Conservation (phyloP, 2,888 invertebrate species). For the Dolichomitus sp. region DNA sequence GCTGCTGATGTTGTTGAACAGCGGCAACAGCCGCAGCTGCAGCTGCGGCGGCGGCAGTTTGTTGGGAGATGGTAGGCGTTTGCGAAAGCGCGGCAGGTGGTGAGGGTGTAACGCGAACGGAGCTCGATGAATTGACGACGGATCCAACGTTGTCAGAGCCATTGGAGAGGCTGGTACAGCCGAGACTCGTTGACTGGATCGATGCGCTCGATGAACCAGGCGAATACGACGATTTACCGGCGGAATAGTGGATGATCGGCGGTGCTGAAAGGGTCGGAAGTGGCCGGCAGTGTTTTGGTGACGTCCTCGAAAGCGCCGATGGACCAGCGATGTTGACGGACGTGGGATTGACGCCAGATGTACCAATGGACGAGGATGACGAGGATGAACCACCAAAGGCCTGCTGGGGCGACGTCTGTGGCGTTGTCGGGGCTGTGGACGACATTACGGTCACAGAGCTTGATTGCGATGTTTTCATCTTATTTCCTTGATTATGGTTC, state of each 20-base stretch:
- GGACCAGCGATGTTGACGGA: constrained; percentile 74
- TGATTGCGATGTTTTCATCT: constrained; percentile 73
- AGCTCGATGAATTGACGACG: constrained; percentile 73
- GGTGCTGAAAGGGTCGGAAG: constrained; percentile 82
- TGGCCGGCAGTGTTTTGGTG: constrained; percentile 85
- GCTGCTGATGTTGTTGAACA: constrained; percentile 28
- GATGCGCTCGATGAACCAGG: constrained; percentile 77
- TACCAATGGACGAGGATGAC: constrained; percentile 63
- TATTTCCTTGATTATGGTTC: constrained; percentile 75
- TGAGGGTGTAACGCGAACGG: constrained; percentile 79
- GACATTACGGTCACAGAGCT: constrained; percentile 76
- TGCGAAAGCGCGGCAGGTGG: constrained; percentile 74
- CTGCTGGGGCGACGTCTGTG: constrained; percentile 78
- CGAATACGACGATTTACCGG: constrained; percentile 78
- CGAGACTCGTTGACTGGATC: constrained; percentile 74
- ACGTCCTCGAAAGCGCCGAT: constrained; percentile 78
- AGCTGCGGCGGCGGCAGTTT: constrained; percentile 57
- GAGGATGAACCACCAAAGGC: constrained; percentile 22
- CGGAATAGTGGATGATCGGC: constrained; percentile 79
- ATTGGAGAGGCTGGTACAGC: constrained; percentile 72
- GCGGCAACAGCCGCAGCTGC: constrained; percentile 67
- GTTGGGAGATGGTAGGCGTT: constrained; percentile 62
- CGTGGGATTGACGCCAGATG: constrained; percentile 59
- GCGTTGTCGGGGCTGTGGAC: constrained; percentile 77
- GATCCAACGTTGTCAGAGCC: constrained; percentile 71